Evolutionary conservation across 64 coral and sea anemone genomes (phyloP).

Genomic region (Montipora efflorescens): DNA sequence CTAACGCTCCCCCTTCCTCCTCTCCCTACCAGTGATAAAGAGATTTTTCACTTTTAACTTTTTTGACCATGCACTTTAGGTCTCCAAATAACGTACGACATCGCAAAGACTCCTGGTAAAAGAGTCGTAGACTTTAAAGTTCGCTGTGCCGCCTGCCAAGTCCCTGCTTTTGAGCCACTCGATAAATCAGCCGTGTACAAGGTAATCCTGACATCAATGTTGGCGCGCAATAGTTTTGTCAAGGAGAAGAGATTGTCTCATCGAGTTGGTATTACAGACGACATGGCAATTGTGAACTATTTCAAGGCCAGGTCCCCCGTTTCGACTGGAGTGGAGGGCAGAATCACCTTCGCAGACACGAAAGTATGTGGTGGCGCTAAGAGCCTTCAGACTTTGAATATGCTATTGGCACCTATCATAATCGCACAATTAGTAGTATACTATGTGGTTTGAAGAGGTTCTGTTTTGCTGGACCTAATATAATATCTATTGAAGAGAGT

Average conservation of each 20-base stretch:
- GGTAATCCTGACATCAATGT: slow-evolving; percentile 69
- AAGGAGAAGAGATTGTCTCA: slow-evolving; percentile 64
- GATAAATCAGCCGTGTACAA: slow-evolving; percentile 60
- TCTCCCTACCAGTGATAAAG: too few relatives aligned
- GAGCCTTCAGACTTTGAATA: background rate
- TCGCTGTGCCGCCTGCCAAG: slow-evolving; percentile 66
- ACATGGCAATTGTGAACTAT: slow-evolving; percentile 38
- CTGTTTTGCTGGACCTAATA: background rate
- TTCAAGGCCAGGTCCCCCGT: slow-evolving; percentile 65
- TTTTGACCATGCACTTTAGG: slow-evolving; percentile 28
- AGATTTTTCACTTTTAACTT: background rate
- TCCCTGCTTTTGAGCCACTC: slow-evolving; percentile 72
- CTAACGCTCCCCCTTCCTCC: too few relatives aligned
- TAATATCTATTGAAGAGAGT: background rate
- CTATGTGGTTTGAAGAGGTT: background rate
- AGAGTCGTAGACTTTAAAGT: slow-evolving; percentile 61
- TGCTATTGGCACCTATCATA: background rate
- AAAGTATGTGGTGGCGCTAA: background rate
- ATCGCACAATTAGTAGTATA: background rate
- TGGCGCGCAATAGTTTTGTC: slow-evolving; percentile 42
- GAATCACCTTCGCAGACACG: slow-evolving; percentile 58
- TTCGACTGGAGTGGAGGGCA: slow-evolving; percentile 46
- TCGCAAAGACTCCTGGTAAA: slow-evolving; percentile 42
- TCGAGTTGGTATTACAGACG: slow-evolving; percentile 38
- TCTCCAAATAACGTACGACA: slow-evolving; percentile 69